phyloP scores from a whole-genome alignment of 2,113 vertebrate species.

The Prunella himalayana region DNA sequence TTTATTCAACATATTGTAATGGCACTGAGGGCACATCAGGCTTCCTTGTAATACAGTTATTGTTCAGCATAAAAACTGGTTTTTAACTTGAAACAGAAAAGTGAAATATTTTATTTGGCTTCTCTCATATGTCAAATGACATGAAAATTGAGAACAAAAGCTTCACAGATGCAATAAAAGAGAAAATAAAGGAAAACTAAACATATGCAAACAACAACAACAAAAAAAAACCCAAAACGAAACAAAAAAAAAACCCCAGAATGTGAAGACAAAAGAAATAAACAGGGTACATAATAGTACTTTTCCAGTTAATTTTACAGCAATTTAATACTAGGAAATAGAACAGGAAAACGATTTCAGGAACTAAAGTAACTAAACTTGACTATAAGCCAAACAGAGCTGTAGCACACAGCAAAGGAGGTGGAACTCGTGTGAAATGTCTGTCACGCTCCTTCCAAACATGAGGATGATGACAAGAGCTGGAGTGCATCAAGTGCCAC shows the following conservation, averaged over 20 bases:
- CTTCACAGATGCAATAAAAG: background rate
- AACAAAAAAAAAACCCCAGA: background rate
- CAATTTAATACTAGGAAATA: slow-evolving; percentile 21
- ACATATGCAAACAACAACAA: background rate
- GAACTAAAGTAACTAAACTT: slow-evolving; percentile 15
- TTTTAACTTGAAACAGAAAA: slow-evolving; percentile 46
- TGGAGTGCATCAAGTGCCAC: background rate
- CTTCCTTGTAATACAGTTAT: slow-evolving; percentile 40
- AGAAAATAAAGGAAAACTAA: slow-evolving; percentile 42
- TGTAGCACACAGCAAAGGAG: background rate
- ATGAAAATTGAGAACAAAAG: slow-evolving; percentile 7
- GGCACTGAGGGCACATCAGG: background rate
- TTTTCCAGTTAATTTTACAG: slow-evolving; percentile 40
- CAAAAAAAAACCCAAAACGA: background rate
- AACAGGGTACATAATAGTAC: background rate
- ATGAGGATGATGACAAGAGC: background rate
- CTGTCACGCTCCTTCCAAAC: background rate
- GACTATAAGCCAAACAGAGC: background rate
- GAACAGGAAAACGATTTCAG: slow-evolving; percentile 32
- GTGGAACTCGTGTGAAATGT: background rate
- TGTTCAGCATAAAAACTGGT: background rate
- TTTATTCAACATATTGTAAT: slow-evolving; percentile 30
- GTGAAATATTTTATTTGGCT: slow-evolving; percentile 38
- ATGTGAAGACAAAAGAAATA: slow-evolving; percentile 10
- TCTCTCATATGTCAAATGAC: slow-evolving; percentile 1